Base-by-base conservation (phyloP, 2,888 invertebrate species). In the Agriopis leucophaearia region DNA sequence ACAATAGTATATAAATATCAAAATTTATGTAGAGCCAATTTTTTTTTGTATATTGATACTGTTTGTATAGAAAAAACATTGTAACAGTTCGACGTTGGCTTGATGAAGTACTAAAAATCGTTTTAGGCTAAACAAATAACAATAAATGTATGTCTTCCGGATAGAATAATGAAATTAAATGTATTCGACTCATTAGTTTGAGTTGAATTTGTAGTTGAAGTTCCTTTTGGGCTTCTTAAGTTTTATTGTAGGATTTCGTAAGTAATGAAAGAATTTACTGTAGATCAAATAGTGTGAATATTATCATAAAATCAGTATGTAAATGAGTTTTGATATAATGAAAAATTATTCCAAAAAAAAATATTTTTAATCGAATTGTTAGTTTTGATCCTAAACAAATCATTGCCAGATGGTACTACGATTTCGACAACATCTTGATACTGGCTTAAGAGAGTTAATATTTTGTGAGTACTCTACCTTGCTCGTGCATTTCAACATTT, bases 111-210 rank as follows among this genome's bases (percentile, higher is more conserved):
- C 66, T 12, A 7, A 78, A 79, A 79, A 73, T 76, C 70, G 71
- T 79, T 75, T 77, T 84, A 86, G 85, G 74, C 73, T 80, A 78
- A 85, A 82, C 84, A 84, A 80, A 86, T 87, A 88, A 88, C 88
- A 90, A 90, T 69, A 64, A 73, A 93, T 90, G 88, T 91, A 87
- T 86, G 94, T 94, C 94, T 94, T 94, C 94, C 94, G 93, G 84
- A 85, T 93, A 94, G 92, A 79, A 76, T 86, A 64, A 69, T 86
- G 85, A 88, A 40, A 40, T n/a, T 86, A 85, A 66, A 86, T 81
- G 78, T 86, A 87, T 89, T 92, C 84, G 86, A 87, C 87, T 88
- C 86, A 86, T 83, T 83, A 81, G 79, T 85, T 86, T 88, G 83
- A 81, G 85, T 88, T 85, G 73, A 50, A 50, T 56, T 79, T 81